phyloP scores from a whole-genome alignment of 2,888 invertebrate genomes.

The Platycheirus albimanus region DNA sequence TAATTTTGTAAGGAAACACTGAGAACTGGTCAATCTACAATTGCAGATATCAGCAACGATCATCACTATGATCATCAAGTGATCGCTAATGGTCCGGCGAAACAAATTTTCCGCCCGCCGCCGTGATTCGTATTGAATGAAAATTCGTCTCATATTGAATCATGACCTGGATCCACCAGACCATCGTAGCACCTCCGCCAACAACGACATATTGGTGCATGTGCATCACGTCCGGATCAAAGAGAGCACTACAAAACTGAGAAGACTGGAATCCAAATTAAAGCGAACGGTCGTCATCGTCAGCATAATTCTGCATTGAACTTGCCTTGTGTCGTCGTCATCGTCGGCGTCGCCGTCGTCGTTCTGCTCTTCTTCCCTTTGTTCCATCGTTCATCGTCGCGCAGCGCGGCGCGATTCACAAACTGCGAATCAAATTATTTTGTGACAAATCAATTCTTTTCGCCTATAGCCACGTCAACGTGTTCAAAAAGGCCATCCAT shows the following conservation, averaged over 20 bases:
- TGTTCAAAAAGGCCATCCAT: slow-evolving; percentile 40
- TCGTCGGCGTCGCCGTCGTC: too few relatives aligned
- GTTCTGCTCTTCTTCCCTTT: slow-evolving; percentile 11
- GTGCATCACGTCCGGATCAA: slow-evolving; percentile 61
- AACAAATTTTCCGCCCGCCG: slow-evolving; percentile 65
- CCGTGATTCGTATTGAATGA: slow-evolving; percentile 66
- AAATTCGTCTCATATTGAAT: slow-evolving; percentile 70
- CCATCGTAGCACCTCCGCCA: slow-evolving; percentile 30
- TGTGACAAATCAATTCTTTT: slow-evolving; percentile 74
- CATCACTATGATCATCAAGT: slow-evolving; percentile 63
- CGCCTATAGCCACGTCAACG: slow-evolving; percentile 67
- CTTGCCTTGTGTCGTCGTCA: slow-evolving; percentile 44
- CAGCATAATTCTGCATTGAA: slow-evolving; percentile 65
- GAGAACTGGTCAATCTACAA: slow-evolving; percentile 54
- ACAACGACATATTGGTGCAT: slow-evolving; percentile 44
- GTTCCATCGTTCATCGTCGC: not conserved
- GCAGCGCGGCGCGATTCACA: slow-evolving; percentile 35
- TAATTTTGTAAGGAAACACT: slow-evolving; percentile 13
- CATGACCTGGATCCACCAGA: slow-evolving; percentile 56
- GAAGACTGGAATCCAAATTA: slow-evolving; percentile 54
- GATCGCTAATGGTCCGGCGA: slow-evolving; percentile 54
- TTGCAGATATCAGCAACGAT: slow-evolving; percentile 69
- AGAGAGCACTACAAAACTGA: slow-evolving; percentile 43
- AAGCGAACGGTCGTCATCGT: slow-evolving; percentile 63
- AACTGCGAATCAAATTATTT: slow-evolving; percentile 73